Evolutionary conservation across 2,888 invertebrate genomes (phyloP).

Genomic region (Peribatodes rhomboidaria): DNA sequence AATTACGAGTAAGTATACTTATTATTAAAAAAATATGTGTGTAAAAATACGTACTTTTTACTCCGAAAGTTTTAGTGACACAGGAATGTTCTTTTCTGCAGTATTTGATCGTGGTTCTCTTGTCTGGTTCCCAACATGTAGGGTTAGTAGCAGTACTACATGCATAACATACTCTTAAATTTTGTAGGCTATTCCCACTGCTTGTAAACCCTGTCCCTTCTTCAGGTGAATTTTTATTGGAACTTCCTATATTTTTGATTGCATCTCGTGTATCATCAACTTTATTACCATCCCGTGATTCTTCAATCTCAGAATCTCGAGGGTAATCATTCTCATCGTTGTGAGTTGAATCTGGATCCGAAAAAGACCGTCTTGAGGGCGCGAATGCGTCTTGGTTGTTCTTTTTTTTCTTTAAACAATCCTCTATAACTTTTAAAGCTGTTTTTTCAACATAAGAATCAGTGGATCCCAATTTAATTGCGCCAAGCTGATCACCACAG

Average conservation of each 20-base stretch:
- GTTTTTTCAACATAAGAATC: slow-evolving; percentile 1
- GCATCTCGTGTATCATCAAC: neutral
- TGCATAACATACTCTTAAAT: slow-evolving; percentile 70
- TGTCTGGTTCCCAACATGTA: slow-evolving; percentile 66
- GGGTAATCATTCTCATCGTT: neutral
- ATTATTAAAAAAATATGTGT: neutral
- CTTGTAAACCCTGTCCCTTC: slow-evolving; percentile 40
- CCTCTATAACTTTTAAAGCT: slow-evolving; percentile 24
- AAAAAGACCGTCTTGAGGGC: slow-evolving; percentile 22
- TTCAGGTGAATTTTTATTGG: slow-evolving; percentile 44
- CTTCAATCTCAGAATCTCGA: neutral
- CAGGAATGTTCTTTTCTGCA: slow-evolving; percentile 68
- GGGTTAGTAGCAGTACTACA: slow-evolving; percentile 69
- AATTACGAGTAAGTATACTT: no score
- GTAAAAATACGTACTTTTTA: slow-evolving; percentile 57
- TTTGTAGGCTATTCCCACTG: slow-evolving; percentile 55
- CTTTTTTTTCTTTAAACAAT: slow-evolving; percentile 24
- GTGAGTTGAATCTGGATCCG: neutral
- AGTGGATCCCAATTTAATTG: neutral
- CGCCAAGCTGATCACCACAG: slow-evolving; percentile 16
- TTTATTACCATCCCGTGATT: slow-evolving; percentile 2
- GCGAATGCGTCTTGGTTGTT: slow-evolving; percentile 1
- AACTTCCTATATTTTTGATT: neutral
- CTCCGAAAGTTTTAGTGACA: slow-evolving; percentile 64
- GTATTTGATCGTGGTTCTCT: slow-evolving; percentile 72